A percentile compares a stretch with the other conserved stretches of the same genome.
These are phyloP conservation scores for Rhea americana DNA, from an alignment of 2,113 vertebrate genomes.

Conservation along the genomic window DNA sequence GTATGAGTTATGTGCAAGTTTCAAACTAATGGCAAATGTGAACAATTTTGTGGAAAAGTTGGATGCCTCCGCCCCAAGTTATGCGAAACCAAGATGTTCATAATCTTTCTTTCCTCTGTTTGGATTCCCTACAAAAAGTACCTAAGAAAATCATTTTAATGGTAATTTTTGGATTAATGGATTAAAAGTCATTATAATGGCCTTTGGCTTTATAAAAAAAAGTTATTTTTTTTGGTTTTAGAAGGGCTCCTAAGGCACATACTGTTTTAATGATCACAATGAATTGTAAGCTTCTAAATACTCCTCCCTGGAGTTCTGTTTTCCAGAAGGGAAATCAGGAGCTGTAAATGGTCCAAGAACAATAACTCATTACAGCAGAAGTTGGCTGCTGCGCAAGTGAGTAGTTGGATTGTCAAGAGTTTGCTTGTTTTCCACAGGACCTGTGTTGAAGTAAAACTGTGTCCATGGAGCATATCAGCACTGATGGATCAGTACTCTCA, in stretches of 20 bases:
- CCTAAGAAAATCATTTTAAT: background rate
- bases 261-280: background rate
- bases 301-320: background rate
- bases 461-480: background rate
- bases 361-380: constrained; percentile 11
- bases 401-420: background rate
- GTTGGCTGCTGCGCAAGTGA: background rate
- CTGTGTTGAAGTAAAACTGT: background rate
- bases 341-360: background rate
- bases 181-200: background rate
- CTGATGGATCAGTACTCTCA: background rate
- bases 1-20: background rate
- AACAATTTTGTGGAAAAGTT: background rate
- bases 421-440: background rate
- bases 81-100: background rate
- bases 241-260: background rate
- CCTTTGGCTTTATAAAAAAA: background rate
- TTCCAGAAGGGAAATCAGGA: constrained; percentile 13
- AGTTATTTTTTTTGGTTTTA: background rate
- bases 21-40: background rate
- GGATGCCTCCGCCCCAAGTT: background rate
- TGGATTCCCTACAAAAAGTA: background rate
- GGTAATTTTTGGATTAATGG: background rate
- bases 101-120: background rate
- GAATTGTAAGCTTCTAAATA: constrained; percentile 11